Evolutionary conservation across 2,888 invertebrate species (phyloP).

Genomic region (Eurois occulta): DNA sequence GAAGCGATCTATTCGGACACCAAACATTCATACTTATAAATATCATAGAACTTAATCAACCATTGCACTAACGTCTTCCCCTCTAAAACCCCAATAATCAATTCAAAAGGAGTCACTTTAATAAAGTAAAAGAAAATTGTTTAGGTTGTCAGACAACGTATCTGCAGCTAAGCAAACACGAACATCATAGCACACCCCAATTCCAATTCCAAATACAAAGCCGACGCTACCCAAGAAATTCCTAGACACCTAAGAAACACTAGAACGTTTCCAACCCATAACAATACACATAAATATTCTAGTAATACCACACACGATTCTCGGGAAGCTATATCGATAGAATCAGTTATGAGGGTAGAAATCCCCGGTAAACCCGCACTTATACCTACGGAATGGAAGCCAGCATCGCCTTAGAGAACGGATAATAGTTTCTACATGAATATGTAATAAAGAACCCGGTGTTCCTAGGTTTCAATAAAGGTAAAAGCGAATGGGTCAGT

Average conservation of each 20-base stretch:
- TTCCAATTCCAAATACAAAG: neutral
- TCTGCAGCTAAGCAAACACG: neutral
- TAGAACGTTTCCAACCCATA: constrained; percentile 46
- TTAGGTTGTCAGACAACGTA: neutral
- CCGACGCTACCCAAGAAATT: constrained; percentile 6
- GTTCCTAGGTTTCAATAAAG: constrained; percentile 24
- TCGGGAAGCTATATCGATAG: constrained; percentile 70
- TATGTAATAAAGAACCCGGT: constrained; percentile 59
- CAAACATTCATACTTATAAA: neutral
- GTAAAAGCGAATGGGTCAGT: constrained; percentile 15
- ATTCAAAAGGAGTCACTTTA: neutral
- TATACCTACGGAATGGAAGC: constrained; percentile 65
- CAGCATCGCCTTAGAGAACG: constrained; percentile 64
- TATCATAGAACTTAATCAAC: neutral
- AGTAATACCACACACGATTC: constrained; percentile 62
- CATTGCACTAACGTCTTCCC: neutral
- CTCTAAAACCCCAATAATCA: no score
- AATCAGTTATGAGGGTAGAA: constrained; percentile 72
- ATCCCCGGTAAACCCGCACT: constrained; percentile 78
- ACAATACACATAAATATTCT: constrained; percentile 59
- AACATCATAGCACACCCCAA: constrained; percentile 1
- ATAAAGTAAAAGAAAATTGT: neutral
- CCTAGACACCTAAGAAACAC: constrained; percentile 42
- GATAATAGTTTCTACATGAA: constrained; percentile 69
- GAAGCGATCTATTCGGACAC: neutral